These are phyloP conservation scores for Pygocentrus nattereri DNA, from an alignment of 2,797 vertebrate species.

Conservation along the genomic window DNA sequence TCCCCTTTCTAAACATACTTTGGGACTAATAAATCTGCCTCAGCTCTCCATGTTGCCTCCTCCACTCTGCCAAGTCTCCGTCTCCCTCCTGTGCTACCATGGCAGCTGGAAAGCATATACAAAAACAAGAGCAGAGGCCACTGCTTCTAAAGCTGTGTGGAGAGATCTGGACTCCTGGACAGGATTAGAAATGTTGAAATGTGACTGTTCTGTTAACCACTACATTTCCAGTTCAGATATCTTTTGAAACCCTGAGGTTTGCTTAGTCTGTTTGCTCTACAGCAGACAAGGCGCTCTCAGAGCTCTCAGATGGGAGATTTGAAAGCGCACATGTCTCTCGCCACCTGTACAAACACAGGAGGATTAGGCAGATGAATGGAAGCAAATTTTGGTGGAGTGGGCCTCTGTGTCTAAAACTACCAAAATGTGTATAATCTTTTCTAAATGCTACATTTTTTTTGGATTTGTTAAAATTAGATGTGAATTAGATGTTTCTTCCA, in stretches of 20 bases:
- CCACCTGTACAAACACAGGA: neutral
- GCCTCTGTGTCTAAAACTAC: neutral
- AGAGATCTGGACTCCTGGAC: neutral
- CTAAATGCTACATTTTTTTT: too few species aligned
- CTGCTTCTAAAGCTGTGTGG: neutral
- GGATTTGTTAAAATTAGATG: neutral
- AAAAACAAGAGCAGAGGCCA: constrained; percentile 18
- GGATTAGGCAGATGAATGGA: neutral
- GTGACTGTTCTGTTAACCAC: neutral
- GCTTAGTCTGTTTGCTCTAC: neutral
- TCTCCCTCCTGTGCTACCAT: constrained; percentile 40
- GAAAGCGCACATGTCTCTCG: neutral
- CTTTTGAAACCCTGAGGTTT: neutral
- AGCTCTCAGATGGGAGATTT: constrained; percentile 10
- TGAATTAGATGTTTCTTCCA: neutral
- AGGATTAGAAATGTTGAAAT: neutral
- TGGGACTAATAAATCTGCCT: neutral
- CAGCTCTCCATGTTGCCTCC: constrained; percentile 16
- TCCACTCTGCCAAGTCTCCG: constrained; percentile 39
- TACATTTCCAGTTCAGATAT: neutral
- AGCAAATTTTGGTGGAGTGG: neutral
- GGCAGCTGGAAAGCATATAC: constrained; percentile 48
- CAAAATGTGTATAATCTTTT: neutral
- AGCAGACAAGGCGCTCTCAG: neutral
- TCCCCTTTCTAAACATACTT: neutral